Evolutionary conservation across 2,797 vertebrate species (phyloP).

Genomic region (Bovichtus variegatus): DNA sequence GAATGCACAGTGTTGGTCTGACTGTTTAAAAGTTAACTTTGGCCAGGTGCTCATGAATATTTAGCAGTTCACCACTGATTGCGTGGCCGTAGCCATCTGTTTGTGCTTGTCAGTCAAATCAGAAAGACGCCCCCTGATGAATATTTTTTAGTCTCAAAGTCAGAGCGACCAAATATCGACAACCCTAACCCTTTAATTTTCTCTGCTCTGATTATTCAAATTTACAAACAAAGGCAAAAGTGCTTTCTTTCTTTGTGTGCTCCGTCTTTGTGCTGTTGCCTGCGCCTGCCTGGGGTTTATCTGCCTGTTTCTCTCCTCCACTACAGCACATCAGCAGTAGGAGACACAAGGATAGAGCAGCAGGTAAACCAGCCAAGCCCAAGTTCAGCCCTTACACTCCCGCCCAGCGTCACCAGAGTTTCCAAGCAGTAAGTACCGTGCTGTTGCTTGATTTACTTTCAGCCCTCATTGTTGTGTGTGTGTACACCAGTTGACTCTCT

Average conservation of each 20-base stretch:
- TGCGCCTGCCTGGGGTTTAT: slow-evolving; percentile 16
- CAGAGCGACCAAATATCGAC: slow-evolving; percentile 33
- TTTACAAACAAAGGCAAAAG: not conserved
- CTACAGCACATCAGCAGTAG: slow-evolving; percentile 98
- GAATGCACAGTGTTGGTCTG: slow-evolving; percentile 41
- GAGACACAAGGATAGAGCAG: slow-evolving; percentile 97
- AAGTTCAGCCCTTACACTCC: slow-evolving; percentile 98
- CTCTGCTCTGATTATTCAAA: slow-evolving; percentile 33
- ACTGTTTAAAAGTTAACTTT: slow-evolving; percentile 72
- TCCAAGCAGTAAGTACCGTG: slow-evolving; percentile 90
- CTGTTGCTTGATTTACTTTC: slow-evolving; percentile 25
- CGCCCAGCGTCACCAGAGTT: slow-evolving; percentile 87
- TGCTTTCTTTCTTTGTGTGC: not conserved
- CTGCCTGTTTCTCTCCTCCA: slow-evolving; percentile 39
- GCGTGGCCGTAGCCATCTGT: slow-evolving; percentile 72
- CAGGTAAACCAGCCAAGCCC: slow-evolving; percentile 98
- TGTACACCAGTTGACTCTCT: slow-evolving; percentile 24
- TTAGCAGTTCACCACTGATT: slow-evolving; percentile 59
- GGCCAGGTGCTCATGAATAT: slow-evolving; percentile 83
- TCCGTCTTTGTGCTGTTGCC: not conserved
- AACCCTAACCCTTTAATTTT: slow-evolving; percentile 37
- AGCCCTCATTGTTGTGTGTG: slow-evolving; percentile 44
- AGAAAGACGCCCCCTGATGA: slow-evolving; percentile 56
- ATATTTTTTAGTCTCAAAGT: slow-evolving; percentile 57
- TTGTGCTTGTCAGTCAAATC: slow-evolving; percentile 68